Evolutionary conservation across 2,888 invertebrate genomes (phyloP), one percentile per base, ranked within the genome.

Genomic region (Watsonalla binaria): DNA sequence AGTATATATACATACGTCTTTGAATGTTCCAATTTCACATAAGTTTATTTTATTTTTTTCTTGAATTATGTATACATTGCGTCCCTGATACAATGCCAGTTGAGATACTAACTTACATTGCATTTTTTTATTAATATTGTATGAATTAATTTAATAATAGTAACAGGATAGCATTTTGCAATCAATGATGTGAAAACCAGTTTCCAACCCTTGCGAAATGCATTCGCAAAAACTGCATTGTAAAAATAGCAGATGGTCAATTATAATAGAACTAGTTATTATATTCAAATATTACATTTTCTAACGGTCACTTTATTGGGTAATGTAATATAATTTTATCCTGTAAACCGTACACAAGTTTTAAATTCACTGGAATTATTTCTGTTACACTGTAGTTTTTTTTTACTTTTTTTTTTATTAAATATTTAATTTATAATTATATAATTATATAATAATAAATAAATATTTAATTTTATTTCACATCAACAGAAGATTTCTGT

Each of bases 241-340:
- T 84, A 61, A 47, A 67, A 65, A 69, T 63, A 69, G 80, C 88
- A 87, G 87, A 86, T 88, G 88, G 80, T 68, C 70, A 67, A 66
- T 63, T 68, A 73, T 71, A 70, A 72, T 63, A 63, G 66, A 54
- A 46, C 53, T 51, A 59, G 64, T 65, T 70, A 65, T 66, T 60
- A 65, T 65, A 65, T 63, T 62, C 60, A 57, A 68, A 66, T 65
- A 64, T 54, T 48, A 49, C 14, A 51, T 47, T 53, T 46, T 58
- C 34, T 71, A 77, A 76, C 77, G 74, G 74, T 69, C 66, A 70
- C 46, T 69, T 56, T 53, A 48, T 34, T 47, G 37, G 47, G 42
- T 45, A 51, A 54, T 53, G 33, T 46, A 46, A 42, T 39, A 39
- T 14, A 45, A 24, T 51, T 45, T 47, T 51, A 46, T 52, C 46